A percentile compares a stretch with the other conserved stretches of the same genome.
Evolutionary conservation across 2,797 vertebrate species (phyloP).

Genomic region (Anguilla pacifica): DNA sequence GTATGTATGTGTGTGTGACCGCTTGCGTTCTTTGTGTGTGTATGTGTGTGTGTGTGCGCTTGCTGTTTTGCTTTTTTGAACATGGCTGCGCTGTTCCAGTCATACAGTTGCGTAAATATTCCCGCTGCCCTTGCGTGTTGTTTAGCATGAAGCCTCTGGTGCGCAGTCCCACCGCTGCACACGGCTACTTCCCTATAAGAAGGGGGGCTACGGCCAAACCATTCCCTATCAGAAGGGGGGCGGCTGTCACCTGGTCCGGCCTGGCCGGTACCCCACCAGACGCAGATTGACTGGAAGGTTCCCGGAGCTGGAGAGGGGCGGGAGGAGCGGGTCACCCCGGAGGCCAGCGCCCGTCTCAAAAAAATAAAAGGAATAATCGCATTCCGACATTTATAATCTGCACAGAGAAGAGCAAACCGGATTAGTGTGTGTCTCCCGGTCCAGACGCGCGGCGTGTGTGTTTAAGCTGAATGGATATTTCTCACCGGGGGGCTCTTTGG

Average conservation of each 20-base stretch:
- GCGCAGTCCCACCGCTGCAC: not conserved
- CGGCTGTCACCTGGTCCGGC: not conserved
- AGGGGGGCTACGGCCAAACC: no score
- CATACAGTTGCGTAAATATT: not conserved
- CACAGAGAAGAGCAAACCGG: constrained; percentile 50
- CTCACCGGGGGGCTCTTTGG: constrained; percentile 37
- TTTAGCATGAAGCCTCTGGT: not conserved
- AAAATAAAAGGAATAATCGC: constrained; percentile 30
- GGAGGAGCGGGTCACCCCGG: constrained; percentile 43
- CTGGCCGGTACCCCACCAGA: not conserved
- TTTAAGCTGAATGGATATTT: constrained; percentile 5
- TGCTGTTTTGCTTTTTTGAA: not conserved
- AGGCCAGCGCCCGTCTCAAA: constrained; percentile 27
- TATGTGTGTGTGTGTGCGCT: not conserved
- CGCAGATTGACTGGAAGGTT: constrained; percentile 35
- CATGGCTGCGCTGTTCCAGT: not conserved
- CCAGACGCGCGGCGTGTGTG: constrained; percentile 15
- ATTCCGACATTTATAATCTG: constrained; percentile 34
- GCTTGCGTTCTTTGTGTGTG: no score
- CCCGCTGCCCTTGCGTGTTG: not conserved
- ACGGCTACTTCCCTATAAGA: no score
- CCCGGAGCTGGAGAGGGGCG: constrained; percentile 30
- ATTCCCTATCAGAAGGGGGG: not conserved
- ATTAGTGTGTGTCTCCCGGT: constrained; percentile 38
- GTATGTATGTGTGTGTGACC: not conserved